Base-by-base conservation (phyloP, 2,113 vertebrate genomes). In the Cryptomyrus ogoouensis region DNA sequence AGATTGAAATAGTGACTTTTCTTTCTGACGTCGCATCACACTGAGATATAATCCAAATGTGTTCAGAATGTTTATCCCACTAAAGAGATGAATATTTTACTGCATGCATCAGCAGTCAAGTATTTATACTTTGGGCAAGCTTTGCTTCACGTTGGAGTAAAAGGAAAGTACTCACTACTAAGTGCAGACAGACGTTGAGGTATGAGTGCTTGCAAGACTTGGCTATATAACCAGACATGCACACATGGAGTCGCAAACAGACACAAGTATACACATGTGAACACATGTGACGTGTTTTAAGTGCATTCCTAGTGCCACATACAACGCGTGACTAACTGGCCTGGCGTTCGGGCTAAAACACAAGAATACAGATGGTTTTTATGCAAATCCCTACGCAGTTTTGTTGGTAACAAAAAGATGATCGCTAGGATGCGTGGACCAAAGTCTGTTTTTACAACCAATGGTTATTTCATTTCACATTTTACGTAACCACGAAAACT, bases 1-100 rank as follows among this genome's bases (percentile, higher is more conserved):
- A 12, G 74, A 77, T 19, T 7, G 31, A 77, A 77, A 1, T 15
- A 42, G 74, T 42, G 39, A 42, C 35, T 21, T 80, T 80, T 17
- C 15, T 49, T 53, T 53, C 47, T 87, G 15, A 19, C 85, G 1
- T 52, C 5, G 19, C 10, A 88, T 39, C 39, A 15, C 15, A 13
- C 62, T 49, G 58, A 66, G 10, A 74, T 24, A n/a, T 31, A 88
- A 74, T 88, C 88, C 62, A 88, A 42, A 10, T n/a, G 10, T 17
- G 7, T 47, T 47, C 39, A 70, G n/a, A 88, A 88, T 12, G 88
- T 88, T 88, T 74, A 77, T 88, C 88, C 88, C 27, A 15, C 46
- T 88, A 49, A 31, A 88, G 44, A 88, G 88, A 88, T 74, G 44
- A 49, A 70, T 50, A 74, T 62, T 10, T 39, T 53, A 17, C 42